Base-by-base conservation (phyloP, 2,888 invertebrate genomes). In the Trilocha varians region DNA sequence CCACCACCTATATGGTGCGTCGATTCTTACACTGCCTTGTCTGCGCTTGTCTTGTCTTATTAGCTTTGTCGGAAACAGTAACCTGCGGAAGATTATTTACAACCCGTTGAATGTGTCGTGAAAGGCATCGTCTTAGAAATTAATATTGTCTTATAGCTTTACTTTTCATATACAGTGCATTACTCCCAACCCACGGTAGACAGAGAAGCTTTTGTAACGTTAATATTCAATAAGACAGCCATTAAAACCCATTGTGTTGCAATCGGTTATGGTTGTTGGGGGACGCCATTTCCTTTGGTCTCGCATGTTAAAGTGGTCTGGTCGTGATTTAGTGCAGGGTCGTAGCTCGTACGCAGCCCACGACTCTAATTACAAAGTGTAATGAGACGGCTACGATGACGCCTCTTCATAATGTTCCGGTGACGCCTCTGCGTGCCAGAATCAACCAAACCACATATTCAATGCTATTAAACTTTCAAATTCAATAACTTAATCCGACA, bases 331-430 rank as follows among this genome's bases (percentile, higher is more conserved):
- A 80, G 78, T 78, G 73, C 76, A 74, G 76, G 70, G 66, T 69
- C 65, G 68, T 25, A 48, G 59, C 66, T 57, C 61, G 63, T 67
- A 64, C 66, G 59, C 73, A 62, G 69, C 78, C 78, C 72, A 77
- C 79, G 71, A 73, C 53, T 65, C 73, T 80, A 79, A 84, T 85
- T 83, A 83, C 74, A 78, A 82, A 80, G 74, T 79, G 78, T 80
- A 83, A 83, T 84, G 78, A 80, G 71, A 62, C 62, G 68, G 58
- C 57, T 55, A 58, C 66, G 62, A 25, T 25, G 25, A 25, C 11
- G 25, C 25, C 25, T 25, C 25, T 25, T 25, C 25, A 11, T 25
- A 3, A 6, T 2, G 25, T 25, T 25, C 65, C 62, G 53, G 57
- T 63, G 55, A 65, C 66, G 65, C 62, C 61, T 57, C 57, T 55